phyloP scores from a whole-genome alignment of 2,113 vertebrate genomes.

The Zosterops hypoxanthus region DNA sequence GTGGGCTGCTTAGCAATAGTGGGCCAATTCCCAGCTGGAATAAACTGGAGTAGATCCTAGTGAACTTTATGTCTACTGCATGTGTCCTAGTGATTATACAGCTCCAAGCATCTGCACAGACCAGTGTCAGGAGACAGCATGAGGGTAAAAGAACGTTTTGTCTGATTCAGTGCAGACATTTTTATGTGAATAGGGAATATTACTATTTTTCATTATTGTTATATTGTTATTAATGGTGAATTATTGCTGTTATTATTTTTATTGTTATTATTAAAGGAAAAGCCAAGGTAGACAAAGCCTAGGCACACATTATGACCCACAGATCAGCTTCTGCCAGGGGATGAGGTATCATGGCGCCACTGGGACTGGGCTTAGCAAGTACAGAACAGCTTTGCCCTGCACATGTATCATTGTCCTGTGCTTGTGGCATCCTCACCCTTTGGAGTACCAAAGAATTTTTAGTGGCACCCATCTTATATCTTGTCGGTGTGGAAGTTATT shows the following conservation, averaged over 20 bases:
- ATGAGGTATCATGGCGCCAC: background rate
- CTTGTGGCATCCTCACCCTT: background rate
- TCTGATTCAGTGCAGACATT: background rate
- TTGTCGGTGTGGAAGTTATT: accelerated
- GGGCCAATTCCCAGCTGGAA: background rate
- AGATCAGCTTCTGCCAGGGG: background rate
- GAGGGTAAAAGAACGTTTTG: background rate
- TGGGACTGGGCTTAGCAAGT: background rate
- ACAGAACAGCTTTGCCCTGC: background rate
- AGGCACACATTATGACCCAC: background rate
- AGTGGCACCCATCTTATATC: background rate
- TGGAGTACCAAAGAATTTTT: background rate
- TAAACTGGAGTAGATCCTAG: background rate
- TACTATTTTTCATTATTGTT: background rate
- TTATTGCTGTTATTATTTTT: background rate
- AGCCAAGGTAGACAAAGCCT: background rate
- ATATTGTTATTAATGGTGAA: background rate
- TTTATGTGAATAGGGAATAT: background rate
- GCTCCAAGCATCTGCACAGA: background rate
- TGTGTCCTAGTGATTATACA: background rate
- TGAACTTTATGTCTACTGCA: background rate
- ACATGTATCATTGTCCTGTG: background rate
- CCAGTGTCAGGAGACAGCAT: background rate
- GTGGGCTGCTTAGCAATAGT: background rate
- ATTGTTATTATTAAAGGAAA: background rate